Percentiles rank a stretch among this genome's conserved stretches.
Evolutionary conservation across 2,797 vertebrate genomes (phyloP).

Genomic region (Dipus sagitta): DNA sequence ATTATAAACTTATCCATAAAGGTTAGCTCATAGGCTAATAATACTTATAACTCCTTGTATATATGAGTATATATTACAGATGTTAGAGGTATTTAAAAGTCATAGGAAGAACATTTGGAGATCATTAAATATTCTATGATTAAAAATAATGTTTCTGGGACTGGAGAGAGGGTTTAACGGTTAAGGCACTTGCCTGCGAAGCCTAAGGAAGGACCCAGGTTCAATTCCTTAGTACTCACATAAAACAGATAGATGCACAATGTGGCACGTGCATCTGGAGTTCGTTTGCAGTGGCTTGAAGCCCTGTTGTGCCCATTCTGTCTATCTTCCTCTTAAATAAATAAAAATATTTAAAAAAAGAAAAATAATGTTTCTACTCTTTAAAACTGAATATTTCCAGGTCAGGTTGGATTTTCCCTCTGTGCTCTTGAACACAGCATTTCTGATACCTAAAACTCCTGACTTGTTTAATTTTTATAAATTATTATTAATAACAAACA

Average conservation of each 20-base stretch:
- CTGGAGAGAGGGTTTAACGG: too few species aligned
- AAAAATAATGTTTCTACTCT: slow-evolving; percentile 20
- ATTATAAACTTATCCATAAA: neutral
- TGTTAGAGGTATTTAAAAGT: slow-evolving; percentile 2
- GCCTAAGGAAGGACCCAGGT: too few species aligned
- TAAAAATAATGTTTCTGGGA: neutral
- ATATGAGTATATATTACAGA: neutral
- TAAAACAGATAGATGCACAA: too few species aligned
- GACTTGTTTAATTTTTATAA: neutral
- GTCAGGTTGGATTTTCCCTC: neutral
- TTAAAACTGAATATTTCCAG: neutral
- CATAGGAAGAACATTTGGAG: neutral
- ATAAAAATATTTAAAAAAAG: too few species aligned
- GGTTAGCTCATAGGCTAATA: neutral
- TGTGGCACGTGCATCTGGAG: too few species aligned
- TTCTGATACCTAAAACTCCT: neutral
- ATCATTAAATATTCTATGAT: neutral
- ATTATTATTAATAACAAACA: neutral
- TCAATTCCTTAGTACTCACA: too few species aligned
- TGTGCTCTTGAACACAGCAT: neutral
- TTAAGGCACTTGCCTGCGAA: too few species aligned
- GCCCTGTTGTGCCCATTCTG: too few species aligned
- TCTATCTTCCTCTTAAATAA: too few species aligned
- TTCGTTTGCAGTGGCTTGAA: too few species aligned
- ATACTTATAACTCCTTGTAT: neutral